Conservation (phyloP, 2,888 invertebrate species). For the Serripes groenlandicus region DNA sequence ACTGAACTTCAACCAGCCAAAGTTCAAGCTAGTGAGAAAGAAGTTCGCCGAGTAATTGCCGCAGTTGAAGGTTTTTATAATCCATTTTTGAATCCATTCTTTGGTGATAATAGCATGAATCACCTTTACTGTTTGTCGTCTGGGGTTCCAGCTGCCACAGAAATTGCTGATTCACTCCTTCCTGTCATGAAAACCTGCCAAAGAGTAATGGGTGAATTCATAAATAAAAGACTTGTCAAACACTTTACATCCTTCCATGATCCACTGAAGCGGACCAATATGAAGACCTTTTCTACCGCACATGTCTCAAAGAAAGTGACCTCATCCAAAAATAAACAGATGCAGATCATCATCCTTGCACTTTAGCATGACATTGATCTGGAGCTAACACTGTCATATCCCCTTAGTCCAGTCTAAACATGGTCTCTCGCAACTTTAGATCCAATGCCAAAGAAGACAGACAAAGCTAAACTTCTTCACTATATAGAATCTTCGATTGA, state of each 20-base stretch:
- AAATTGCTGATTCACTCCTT: slow-evolving; percentile 42
- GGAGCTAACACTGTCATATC: no score
- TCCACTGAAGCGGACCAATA: slow-evolving; percentile 44
- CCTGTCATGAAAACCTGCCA: slow-evolving; percentile 18
- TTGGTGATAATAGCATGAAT: slow-evolving; percentile 1
- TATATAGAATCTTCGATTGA: no score
- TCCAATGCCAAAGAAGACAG: no score
- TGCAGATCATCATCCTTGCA: no score
- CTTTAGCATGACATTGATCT: no score
- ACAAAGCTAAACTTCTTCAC: no score
- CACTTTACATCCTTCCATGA: slow-evolving; percentile 36
- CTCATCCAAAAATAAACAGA: no score
- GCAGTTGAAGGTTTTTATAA: slow-evolving; percentile 31
- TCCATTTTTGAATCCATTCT: slow-evolving; percentile 41
- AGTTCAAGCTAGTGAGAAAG: slow-evolving; percentile 14
- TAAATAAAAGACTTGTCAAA: slow-evolving; percentile 34
- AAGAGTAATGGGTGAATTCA: slow-evolving; percentile 35
- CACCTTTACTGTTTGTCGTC: slow-evolving; percentile 59
- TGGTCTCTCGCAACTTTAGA: no score
- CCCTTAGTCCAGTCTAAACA: no score
- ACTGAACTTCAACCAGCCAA: slow-evolving; percentile 30
- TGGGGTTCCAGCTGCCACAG: slow-evolving; percentile 42
- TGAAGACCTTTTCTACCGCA: slow-evolving; percentile 54
- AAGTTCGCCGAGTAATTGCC: slow-evolving; percentile 8
- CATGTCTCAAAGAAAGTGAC: slow-evolving; percentile 21